Percentiles rank a stretch among this genome's conserved stretches.
These are phyloP conservation scores for Neomonachus schauinslandi DNA, from an alignment of 2,113 vertebrate species.

Conservation along the genomic window DNA sequence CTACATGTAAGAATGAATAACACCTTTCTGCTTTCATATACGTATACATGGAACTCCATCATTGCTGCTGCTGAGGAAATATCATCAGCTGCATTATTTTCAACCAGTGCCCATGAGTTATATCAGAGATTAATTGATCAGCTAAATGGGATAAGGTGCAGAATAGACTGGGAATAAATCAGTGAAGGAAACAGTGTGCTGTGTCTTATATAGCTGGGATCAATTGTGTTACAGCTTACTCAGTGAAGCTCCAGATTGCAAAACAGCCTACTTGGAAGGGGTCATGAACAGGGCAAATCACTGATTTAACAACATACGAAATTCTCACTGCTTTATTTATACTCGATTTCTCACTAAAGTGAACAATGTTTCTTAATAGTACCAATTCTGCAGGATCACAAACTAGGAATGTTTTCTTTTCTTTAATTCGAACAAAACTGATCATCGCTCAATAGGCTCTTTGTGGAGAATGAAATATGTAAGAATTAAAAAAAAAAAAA, in stretches of 20 bases:
- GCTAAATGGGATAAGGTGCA: constrained; percentile 67
- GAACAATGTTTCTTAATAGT: constrained; percentile 30
- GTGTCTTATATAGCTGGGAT: constrained; percentile 68
- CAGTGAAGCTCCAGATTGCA: constrained; percentile 23
- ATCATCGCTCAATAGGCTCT: constrained; percentile 18
- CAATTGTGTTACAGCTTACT: constrained; percentile 70
- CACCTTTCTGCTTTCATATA: not conserved
- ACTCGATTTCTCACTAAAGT: constrained; percentile 57
- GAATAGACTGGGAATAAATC: constrained; percentile 79
- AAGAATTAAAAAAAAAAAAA: not conserved
- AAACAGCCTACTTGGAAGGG: constrained; percentile 70
- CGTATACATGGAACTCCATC: not conserved
- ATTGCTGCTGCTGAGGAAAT: constrained; percentile 41
- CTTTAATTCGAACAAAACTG: constrained; percentile 63
- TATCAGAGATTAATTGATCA: constrained; percentile 80
- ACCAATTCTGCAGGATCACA: constrained; percentile 46
- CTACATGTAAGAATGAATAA: not conserved
- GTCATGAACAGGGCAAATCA: constrained; percentile 73
- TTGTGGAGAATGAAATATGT: constrained; percentile 48
- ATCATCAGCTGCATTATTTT: constrained; percentile 65
- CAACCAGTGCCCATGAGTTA: constrained; percentile 52
- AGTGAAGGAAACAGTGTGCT: constrained; percentile 68
- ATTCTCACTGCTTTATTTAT: constrained; percentile 67
- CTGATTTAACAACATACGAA: constrained; percentile 1
- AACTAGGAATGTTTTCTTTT: constrained; percentile 61